Percentiles rank a stretch among this genome's conserved stretches.
phyloP scores from a whole-genome alignment of 2,113 vertebrate species.

The Sander vitreus region DNA sequence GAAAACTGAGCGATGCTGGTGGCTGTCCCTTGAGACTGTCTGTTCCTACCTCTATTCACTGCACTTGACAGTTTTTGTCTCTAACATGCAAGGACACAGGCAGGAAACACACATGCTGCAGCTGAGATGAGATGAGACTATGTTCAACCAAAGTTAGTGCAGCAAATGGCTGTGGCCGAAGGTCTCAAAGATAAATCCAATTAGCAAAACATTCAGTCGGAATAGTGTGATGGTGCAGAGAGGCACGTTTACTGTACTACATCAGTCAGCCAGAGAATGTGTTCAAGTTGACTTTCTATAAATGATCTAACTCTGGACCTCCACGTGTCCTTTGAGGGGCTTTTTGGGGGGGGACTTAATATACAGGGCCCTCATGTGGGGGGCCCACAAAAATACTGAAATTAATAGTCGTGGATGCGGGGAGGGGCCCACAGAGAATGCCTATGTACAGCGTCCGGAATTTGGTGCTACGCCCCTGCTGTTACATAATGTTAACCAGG shows the following conservation, averaged over 20 bases:
- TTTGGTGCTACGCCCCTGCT: too few species aligned
- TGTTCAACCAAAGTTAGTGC: not conserved
- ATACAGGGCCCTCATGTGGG: too few species aligned
- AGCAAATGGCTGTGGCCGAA: not conserved
- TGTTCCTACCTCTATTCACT: slow-evolving; percentile 43
- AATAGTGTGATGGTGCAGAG: not conserved
- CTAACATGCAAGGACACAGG: not conserved
- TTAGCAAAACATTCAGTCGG: not conserved
- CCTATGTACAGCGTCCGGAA: too few species aligned
- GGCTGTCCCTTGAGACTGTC: slow-evolving; percentile 49
- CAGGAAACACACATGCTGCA: slow-evolving; percentile 10
- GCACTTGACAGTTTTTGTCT: slow-evolving; percentile 55
- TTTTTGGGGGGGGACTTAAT: not conserved
- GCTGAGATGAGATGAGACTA: not conserved
- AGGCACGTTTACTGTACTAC: not conserved
- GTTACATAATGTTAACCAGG: slow-evolving; percentile 32
- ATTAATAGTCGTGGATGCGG: too few species aligned
- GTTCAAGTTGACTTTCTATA: not conserved
- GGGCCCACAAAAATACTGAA: too few species aligned
- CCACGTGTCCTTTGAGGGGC: slow-evolving; percentile 49
- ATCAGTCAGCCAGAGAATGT: not conserved
- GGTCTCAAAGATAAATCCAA: not conserved
- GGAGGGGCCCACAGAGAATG: too few species aligned
- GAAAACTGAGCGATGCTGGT: slow-evolving; percentile 57
- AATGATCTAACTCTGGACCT: slow-evolving; percentile 13